Evolutionary conservation across 2,888 invertebrate species (phyloP), one percentile per base, ranked within the genome.

Genomic region (Heliconius hortense): DNA sequence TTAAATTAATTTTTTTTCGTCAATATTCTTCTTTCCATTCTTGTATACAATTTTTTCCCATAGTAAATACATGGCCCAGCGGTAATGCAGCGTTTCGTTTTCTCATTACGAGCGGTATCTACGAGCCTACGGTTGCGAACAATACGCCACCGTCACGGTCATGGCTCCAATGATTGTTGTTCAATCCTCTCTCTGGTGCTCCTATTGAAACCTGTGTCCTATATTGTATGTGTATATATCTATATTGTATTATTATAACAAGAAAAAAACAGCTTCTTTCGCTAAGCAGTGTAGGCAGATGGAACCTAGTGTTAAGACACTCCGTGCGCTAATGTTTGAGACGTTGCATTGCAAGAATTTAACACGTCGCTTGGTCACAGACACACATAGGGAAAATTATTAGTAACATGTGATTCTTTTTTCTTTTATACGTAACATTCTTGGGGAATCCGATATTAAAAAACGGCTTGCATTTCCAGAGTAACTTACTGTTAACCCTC

Each of bases 91-190:
- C 69, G 31, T 56, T n/a, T 56, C 31, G 39, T 24, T 35, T 56
- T 56, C 56, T 69, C 56, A 69, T 69, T 71, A 71, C 43, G 18
- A 60, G 60, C 60, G 11, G 24, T 60, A 59, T 75, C 73, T 62
- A 10, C 39, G 48, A 71, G 74, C 75, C 53, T 69, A 64, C 76
- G 39, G 70, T 56, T 64, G 78, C 72, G 63, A 73, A 78, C 78
- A 78, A 76, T 77, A 74, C 69, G 56, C 59, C 66, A 31, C n/a
- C 77, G 79, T 81, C 80, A 79, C 79, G 78, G 80, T 79, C 74
- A 53, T 72, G 79, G 78, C 21, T 74, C 31, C 77, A 73, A 59
- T 79, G 76, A 79, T 81, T 78, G 79, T 77, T 76, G 75, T 39
- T 62, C 53, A 26, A 71, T 60, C 60, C 71, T 60, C 60, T 71